These are phyloP conservation scores for Allygus modestus DNA, from an alignment of 2,888 invertebrate genomes.

Conservation along the genomic window DNA sequence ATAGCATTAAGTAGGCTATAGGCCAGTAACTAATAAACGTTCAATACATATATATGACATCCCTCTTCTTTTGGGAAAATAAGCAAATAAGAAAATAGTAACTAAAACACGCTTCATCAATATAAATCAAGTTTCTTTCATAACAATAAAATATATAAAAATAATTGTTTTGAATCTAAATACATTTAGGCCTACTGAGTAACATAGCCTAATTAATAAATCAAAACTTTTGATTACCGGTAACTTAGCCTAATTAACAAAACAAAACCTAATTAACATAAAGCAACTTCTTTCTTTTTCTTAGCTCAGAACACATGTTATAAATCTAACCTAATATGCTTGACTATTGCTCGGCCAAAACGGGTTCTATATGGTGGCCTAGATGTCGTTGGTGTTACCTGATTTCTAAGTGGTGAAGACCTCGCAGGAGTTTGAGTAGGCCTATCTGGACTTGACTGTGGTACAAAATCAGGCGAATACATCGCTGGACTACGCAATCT, in stretches of 20 bases:
- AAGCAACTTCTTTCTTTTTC: background rate
- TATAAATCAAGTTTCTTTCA: background rate
- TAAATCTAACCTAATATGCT: too few species aligned
- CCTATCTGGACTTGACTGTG: background rate
- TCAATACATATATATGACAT: background rate
- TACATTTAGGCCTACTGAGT: background rate
- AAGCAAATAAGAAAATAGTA: too few species aligned
- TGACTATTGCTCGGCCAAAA: background rate
- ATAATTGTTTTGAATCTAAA: too few species aligned
- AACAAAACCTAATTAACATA: too few species aligned
- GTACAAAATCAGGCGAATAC: background rate
- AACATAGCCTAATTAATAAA: too few species aligned
- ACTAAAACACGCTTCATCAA: background rate
- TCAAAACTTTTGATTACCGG: too few species aligned
- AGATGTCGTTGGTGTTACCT: background rate
- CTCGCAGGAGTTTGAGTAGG: background rate
- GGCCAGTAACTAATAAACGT: background rate
- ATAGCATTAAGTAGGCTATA: background rate
- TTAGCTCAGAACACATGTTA: too few species aligned
- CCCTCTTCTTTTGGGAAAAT: conserved; percentile 4
- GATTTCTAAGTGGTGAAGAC: background rate
- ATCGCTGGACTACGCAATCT: background rate
- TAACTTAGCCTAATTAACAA: too few species aligned
- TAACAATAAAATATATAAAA: too few species aligned
- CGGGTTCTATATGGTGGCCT: background rate